These are phyloP conservation scores for Plemyria rubiginata DNA, from an alignment of 2,888 invertebrate species.

Conservation along the genomic window DNA sequence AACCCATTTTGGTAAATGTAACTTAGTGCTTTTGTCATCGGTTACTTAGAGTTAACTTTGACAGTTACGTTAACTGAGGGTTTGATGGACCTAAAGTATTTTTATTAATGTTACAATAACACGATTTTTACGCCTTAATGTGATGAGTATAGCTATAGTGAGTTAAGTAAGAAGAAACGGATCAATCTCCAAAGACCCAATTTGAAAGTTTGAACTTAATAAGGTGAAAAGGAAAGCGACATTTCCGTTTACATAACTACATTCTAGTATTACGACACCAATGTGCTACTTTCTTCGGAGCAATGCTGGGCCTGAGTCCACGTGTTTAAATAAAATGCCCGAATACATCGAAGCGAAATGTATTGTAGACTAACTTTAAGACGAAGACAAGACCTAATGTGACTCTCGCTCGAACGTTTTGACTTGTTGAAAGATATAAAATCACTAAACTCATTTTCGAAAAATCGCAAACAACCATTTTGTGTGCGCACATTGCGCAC, in stretches of 20 bases:
- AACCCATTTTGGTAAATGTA: too few relatives aligned
- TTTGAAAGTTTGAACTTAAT: constrained; percentile 23
- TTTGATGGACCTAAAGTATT: too few relatives aligned
- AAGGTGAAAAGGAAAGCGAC: constrained; percentile 21
- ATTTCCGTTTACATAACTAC: constrained; percentile 28
- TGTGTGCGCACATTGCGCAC: too few relatives aligned
- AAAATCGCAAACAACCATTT: too few relatives aligned
- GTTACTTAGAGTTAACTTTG: too few relatives aligned
- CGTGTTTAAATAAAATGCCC: constrained; percentile 13
- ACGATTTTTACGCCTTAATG: constrained; percentile 23
- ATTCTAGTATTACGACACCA: constrained; percentile 27
- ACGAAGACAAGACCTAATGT: too few relatives aligned
- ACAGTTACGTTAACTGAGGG: too few relatives aligned
- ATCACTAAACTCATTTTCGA: too few relatives aligned
- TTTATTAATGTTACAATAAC: background rate
- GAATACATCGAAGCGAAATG: background rate
- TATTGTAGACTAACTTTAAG: too few relatives aligned
- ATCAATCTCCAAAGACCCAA: constrained; percentile 18
- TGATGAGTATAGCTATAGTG: constrained; percentile 11
- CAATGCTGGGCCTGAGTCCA: constrained; percentile 25
- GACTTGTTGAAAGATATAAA: too few relatives aligned
- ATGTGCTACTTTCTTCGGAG: constrained; percentile 32
- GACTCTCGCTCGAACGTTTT: too few relatives aligned
- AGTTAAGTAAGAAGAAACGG: constrained; percentile 24
- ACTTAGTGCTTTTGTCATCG: too few relatives aligned